A percentile compares a stretch with the other conserved stretches of the same genome.
Evolutionary conservation across 2,113 vertebrate genomes (phyloP).

Genomic region (Brienomyrus longianalis): DNA sequence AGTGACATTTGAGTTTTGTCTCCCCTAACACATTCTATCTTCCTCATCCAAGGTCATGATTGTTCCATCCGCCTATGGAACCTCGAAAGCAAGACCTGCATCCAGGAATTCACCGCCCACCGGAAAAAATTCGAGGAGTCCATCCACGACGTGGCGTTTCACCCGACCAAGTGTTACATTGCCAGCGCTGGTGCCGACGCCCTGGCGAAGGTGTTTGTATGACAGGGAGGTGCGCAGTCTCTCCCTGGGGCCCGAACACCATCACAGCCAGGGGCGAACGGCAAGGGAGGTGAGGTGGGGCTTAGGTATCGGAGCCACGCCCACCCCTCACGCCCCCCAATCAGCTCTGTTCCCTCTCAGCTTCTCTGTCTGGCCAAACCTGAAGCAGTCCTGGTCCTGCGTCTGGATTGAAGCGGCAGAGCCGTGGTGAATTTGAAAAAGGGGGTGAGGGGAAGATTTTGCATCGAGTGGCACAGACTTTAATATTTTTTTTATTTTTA

Average conservation of each 20-base stretch:
- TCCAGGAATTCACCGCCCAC: slow-evolving; percentile 98
- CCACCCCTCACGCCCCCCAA: slow-evolving; percentile 29
- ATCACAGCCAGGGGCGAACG: slow-evolving; percentile 54
- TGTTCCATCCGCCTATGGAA: slow-evolving; percentile 98
- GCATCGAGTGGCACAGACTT: slow-evolving; percentile 40
- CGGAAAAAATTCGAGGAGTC: slow-evolving; percentile 97
- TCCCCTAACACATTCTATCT: background rate
- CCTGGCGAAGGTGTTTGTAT: slow-evolving; percentile 99
- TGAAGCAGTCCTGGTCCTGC: slow-evolving; percentile 24
- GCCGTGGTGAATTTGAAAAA: slow-evolving; percentile 58
- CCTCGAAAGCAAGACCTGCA: slow-evolving; percentile 98
- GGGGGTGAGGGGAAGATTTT: slow-evolving; percentile 52
- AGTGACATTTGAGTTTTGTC: background rate
- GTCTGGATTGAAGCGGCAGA: slow-evolving; percentile 46
- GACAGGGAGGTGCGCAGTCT: slow-evolving; percentile 50
- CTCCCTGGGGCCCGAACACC: slow-evolving; percentile 61
- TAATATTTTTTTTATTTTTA: background rate
- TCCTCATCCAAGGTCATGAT: slow-evolving; percentile 77
- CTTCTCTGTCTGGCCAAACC: slow-evolving; percentile 29
- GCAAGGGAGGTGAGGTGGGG: slow-evolving; percentile 45
- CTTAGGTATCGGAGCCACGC: slow-evolving; percentile 40
- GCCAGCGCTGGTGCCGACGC: slow-evolving; percentile 95
- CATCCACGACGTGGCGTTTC: slow-evolving; percentile 96
- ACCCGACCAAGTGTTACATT: slow-evolving; percentile 95
- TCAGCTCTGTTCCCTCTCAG: slow-evolving; percentile 29